Conservation (phyloP, 2,888 invertebrate species). For the Troides aeacus region DNA sequence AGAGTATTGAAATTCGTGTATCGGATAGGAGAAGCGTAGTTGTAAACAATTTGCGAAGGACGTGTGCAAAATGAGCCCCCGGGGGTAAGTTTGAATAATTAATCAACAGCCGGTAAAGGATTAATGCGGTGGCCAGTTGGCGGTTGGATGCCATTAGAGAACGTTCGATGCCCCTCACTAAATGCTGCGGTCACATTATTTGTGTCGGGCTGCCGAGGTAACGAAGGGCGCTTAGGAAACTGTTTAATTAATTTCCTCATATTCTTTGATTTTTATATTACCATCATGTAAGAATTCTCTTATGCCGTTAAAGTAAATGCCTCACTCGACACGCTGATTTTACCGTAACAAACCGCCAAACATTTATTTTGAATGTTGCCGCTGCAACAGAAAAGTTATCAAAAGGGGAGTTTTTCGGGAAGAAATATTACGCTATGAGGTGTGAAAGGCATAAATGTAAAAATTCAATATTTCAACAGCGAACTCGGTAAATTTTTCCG, state of each 20-base stretch:
- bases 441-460: constrained; percentile 79
- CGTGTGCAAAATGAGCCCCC: constrained; percentile 52
- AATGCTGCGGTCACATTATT: constrained; percentile 72
- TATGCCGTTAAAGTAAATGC: constrained; percentile 12
- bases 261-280: constrained; percentile 31
- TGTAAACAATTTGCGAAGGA: constrained; percentile 67
- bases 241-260: constrained; percentile 42
- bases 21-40: constrained; percentile 40
- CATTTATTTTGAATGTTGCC: constrained; percentile 77
- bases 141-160: constrained; percentile 76
- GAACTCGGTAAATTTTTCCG: constrained; percentile 63
- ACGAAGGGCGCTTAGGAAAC: constrained; percentile 46
- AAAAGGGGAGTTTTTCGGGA: constrained; percentile 58
- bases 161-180: constrained; percentile 71
- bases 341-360: constrained; percentile 70
- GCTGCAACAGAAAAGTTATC: constrained; percentile 71
- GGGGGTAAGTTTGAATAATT: constrained; percentile 75
- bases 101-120: constrained; percentile 77
- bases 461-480: constrained; percentile 76
- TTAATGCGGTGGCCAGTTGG: constrained; percentile 78
- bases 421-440: constrained; percentile 80
- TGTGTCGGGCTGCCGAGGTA: constrained; percentile 46
- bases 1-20: constrained; percentile 16
- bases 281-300: neutral
- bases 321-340: constrained; percentile 47